Conservation (phyloP, 2,797 vertebrate genomes). For the Sebastes ruberrimus region DNA sequence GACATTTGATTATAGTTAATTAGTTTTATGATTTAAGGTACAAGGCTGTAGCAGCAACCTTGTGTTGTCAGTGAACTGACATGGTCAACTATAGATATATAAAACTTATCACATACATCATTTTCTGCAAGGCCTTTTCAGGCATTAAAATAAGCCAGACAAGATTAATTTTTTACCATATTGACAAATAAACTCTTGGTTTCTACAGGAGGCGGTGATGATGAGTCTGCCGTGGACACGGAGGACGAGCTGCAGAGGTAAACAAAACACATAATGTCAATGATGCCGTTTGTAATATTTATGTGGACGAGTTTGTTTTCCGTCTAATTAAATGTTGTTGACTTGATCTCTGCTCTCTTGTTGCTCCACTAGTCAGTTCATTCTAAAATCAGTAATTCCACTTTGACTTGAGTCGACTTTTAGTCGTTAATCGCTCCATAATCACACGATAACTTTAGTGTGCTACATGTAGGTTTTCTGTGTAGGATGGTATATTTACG, state of each 20-base stretch:
- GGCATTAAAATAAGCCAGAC: background rate
- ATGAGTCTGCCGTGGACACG: slow-evolving; percentile 87
- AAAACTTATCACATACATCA: background rate
- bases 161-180: background rate
- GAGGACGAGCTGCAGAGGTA: slow-evolving; percentile 92
- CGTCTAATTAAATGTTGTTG: background rate
- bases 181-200: background rate
- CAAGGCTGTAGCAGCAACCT: background rate
- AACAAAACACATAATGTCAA: background rate
- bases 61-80: background rate
- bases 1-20: background rate
- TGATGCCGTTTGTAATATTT: background rate
- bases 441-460: background rate
- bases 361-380: too few relatives aligned
- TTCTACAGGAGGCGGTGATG: slow-evolving; percentile 66
- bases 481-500: too few relatives aligned
- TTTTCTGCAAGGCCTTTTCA: background rate
- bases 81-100: background rate
- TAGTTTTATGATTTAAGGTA: background rate
- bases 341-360: background rate
- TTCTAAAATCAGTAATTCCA: background rate
- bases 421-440: background rate
- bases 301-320: background rate
- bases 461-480: background rate
- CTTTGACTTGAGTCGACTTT: background rate